These are phyloP conservation scores for Gobiocypris rarus DNA, from an alignment of 2,113 vertebrate genomes.

Conservation along the genomic window DNA sequence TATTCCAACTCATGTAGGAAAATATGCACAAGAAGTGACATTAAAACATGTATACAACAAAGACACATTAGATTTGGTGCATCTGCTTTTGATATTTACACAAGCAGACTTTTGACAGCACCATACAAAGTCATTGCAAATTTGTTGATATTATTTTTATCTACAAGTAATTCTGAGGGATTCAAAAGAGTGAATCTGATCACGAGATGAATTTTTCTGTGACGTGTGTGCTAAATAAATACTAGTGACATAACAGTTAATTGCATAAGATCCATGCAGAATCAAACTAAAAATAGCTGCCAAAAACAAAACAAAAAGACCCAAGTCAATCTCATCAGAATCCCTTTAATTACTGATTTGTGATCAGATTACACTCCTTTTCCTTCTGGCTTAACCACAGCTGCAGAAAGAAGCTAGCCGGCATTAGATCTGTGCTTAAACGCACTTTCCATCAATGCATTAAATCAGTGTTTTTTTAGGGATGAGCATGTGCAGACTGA, in stretches of 20 bases:
- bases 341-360: conserved; percentile 37
- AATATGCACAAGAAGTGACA: conserved; percentile 11
- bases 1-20: background rate
- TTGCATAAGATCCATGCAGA: background rate
- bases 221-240: background rate
- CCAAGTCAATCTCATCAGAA: background rate
- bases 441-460: conserved; percentile 2
- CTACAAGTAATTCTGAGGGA: background rate
- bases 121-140: background rate
- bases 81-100: conserved; percentile 2
- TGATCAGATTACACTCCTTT: conserved; percentile 25
- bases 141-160: background rate
- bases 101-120: background rate
- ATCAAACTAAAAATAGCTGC: conserved; percentile 33
- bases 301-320: conserved; percentile 27
- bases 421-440: conserved; percentile 25
- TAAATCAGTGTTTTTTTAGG: conserved; percentile 8
- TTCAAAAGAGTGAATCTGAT: background rate
- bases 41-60: background rate
- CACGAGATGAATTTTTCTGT: background rate
- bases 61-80: background rate
- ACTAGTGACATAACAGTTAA: background rate
- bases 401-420: conserved; percentile 21
- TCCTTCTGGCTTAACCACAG: conserved; percentile 33
- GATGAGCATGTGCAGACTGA: background rate